Percentiles rank a stretch among this genome's conserved stretches.
phyloP scores from a whole-genome alignment of 1,140 invertebrate species.

The Acromyrmex charruanus region DNA sequence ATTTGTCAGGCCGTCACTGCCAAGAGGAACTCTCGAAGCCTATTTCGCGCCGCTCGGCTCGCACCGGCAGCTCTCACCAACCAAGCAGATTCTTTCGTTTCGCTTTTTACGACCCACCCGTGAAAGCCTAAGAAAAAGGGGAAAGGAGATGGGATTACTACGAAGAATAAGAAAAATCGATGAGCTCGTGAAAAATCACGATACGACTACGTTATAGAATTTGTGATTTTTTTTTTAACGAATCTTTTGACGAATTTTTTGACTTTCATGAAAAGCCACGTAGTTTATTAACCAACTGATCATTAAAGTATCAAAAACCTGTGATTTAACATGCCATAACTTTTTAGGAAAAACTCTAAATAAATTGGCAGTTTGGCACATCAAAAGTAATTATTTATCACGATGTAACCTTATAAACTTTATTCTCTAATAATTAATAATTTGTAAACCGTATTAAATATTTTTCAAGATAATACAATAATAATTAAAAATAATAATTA shows the following conservation, averaged over 20 bases:
- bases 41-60: conserved; percentile 80
- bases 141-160: neutral
- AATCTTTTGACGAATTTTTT: neutral
- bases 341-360: neutral
- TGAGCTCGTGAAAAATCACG: conserved; percentile 1
- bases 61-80: conserved; percentile 71
- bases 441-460: neutral
- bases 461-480: neutral
- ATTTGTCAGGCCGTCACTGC: conserved; percentile 84
- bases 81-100: conserved; percentile 81
- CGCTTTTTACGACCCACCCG: conserved; percentile 73
- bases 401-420: neutral
- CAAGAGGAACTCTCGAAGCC: conserved; percentile 77
- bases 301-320: neutral
- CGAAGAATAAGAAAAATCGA: conserved; percentile 50
- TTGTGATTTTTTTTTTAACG: neutral
- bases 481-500: too few species aligned
- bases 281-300: neutral
- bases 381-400: neutral
- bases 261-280: neutral
- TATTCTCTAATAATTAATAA: neutral
- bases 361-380: neutral
- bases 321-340: neutral
- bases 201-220: neutral
- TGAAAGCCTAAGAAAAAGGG: conserved; percentile 1